phyloP scores from a whole-genome alignment of 2,888 invertebrate genomes.

The Cylindroiulus punctatus region DNA sequence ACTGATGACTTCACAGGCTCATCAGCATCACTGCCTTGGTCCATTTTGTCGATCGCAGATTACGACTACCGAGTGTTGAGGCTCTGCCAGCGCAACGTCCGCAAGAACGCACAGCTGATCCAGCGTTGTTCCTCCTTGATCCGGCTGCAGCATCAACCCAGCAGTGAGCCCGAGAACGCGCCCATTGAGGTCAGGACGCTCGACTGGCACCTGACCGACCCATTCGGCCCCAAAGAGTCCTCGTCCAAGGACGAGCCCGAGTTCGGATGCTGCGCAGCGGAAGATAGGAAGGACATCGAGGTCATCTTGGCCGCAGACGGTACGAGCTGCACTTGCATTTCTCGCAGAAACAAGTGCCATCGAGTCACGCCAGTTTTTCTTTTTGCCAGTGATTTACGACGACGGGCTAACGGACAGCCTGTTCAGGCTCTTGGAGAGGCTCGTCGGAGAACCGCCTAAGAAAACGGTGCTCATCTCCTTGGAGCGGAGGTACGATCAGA shows the following conservation, averaged over 20 bases:
- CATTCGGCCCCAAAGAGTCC: not conserved
- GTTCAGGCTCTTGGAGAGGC: constrained; percentile 45
- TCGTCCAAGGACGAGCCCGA: not conserved
- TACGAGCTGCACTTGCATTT: not conserved
- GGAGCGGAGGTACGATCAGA: constrained; percentile 52
- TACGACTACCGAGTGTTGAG: not conserved
- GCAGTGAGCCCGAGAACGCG: not conserved
- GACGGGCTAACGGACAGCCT: constrained; percentile 51
- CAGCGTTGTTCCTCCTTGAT: constrained; percentile 2
- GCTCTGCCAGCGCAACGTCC: not conserved
- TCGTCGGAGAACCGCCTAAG: not conserved
- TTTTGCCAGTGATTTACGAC: constrained; percentile 53
- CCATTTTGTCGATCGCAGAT: not conserved
- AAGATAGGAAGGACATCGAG: constrained; percentile 34
- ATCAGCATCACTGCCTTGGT: too few species aligned
- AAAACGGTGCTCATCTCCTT: constrained; percentile 45
- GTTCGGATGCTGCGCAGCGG: not conserved
- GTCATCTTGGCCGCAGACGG: constrained; percentile 54
- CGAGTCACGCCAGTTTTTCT: not conserved
- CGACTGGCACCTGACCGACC: constrained; percentile 47
- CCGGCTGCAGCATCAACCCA: not conserved
- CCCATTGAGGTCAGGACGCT: constrained; percentile 2
- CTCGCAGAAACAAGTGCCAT: not conserved
- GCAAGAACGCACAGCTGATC: not conserved
- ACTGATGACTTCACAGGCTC: not conserved